Conservation (phyloP, 2,888 invertebrate species). For the Graphium colonna region DNA sequence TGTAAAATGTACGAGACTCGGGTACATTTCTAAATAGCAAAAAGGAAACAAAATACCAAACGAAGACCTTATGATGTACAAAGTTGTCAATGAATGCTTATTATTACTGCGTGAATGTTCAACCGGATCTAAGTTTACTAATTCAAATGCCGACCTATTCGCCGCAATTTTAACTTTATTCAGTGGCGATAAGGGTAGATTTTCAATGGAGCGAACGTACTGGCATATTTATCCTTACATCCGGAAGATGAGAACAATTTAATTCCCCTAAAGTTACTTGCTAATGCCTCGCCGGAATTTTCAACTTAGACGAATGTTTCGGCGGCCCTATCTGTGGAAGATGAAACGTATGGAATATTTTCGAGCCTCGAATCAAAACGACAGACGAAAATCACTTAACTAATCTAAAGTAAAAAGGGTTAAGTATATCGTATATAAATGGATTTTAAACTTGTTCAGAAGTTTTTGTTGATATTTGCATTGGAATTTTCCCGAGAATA, state of each 20-base stretch:
- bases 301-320: neutral
- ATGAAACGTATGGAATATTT: constrained; percentile 1
- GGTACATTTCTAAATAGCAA: no score
- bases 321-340: neutral
- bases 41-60: no score
- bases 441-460: no score
- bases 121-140: neutral
- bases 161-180: neutral
- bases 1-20: no score
- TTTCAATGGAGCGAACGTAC: neutral
- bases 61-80: no score
- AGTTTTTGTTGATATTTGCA: no score
- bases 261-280: neutral
- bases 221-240: neutral
- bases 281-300: neutral
- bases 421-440: neutral
- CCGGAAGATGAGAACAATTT: neutral
- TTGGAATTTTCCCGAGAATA: no score
- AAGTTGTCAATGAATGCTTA: neutral
- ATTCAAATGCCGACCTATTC: neutral
- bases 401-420: no score
- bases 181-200: neutral
- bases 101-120: neutral
- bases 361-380: neutral
- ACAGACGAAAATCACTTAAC: neutral